Evolutionary conservation across 2,797 vertebrate species (phyloP).

Genomic region (Microctenopoma lineatum): DNA sequence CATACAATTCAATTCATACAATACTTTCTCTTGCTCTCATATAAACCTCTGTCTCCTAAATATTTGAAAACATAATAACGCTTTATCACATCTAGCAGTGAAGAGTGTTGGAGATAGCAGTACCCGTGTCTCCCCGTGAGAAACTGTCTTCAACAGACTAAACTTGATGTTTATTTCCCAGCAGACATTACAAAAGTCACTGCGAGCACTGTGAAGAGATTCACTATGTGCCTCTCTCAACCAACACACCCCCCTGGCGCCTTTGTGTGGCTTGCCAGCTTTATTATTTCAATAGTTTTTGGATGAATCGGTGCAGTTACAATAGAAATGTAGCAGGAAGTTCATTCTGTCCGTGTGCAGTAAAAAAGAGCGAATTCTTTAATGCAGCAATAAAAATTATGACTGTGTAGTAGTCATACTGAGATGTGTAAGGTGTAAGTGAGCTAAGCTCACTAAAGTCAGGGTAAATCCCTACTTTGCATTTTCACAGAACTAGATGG

Average conservation of each 20-base stretch:
- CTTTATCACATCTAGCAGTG: slow-evolving; percentile 28
- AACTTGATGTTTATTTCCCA: slow-evolving; percentile 58
- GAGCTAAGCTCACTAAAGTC: background rate
- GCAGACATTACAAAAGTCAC: slow-evolving; percentile 25
- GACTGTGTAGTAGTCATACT: background rate
- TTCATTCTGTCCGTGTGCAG: slow-evolving; percentile 17
- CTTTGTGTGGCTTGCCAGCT: slow-evolving; percentile 24
- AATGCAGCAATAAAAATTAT: slow-evolving; percentile 1
- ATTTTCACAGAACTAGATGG: slow-evolving; percentile 1
- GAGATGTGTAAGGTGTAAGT: too few relatives aligned
- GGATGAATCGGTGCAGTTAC: slow-evolving; percentile 33
- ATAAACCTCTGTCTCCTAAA: slow-evolving; percentile 48
- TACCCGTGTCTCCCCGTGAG: slow-evolving; percentile 31
- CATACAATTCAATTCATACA: slow-evolving; percentile 24
- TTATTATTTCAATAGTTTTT: slow-evolving; percentile 35
- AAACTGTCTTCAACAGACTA: slow-evolving; percentile 70
- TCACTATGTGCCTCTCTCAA: slow-evolving; percentile 33
- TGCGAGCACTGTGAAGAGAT: slow-evolving; percentile 40
- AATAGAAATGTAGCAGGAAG: slow-evolving; percentile 12
- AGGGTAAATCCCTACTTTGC: slow-evolving; percentile 6
- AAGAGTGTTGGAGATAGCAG: slow-evolving; percentile 13
- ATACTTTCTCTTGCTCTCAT: slow-evolving; percentile 34
- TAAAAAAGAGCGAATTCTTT: slow-evolving; percentile 23
- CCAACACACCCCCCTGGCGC: slow-evolving; percentile 45
- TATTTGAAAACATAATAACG: slow-evolving; percentile 42